A percentile compares a stretch with the other conserved stretches of the same genome.
Conservation (phyloP, 2,888 invertebrate species). For the Platycheirus rosarum region DNA sequence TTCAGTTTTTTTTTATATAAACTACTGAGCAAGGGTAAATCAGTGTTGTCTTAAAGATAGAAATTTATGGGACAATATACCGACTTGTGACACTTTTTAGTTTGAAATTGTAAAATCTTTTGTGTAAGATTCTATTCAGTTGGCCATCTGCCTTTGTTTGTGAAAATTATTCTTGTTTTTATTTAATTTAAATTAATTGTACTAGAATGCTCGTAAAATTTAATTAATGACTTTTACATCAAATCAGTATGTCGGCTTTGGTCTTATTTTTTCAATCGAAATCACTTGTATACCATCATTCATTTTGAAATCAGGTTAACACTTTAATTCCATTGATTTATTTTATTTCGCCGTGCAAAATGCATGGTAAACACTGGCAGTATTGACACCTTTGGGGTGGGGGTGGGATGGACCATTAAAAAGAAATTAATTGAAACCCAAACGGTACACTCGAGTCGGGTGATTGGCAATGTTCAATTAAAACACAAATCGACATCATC, state of each 20-base stretch:
- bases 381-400: slow-evolving; percentile 20
- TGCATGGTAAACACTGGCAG: slow-evolving; percentile 20
- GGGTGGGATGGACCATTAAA: slow-evolving; percentile 26
- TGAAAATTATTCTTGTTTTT: slow-evolving; percentile 3
- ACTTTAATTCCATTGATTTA: slow-evolving; percentile 22
- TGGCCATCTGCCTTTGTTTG: slow-evolving; percentile 1
- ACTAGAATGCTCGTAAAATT: no score
- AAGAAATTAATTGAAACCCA: slow-evolving; percentile 46
- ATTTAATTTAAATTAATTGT: no score
- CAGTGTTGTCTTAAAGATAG: slow-evolving; percentile 25
- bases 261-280: no score
- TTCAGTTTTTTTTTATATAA: no score
- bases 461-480: slow-evolving; percentile 35
- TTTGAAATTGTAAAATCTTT: slow-evolving; percentile 1
- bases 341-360: slow-evolving; percentile 6
- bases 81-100: background rate
- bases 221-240: no score
- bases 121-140: background rate
- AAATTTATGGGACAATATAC: slow-evolving; percentile 46
- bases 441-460: slow-evolving; percentile 7
- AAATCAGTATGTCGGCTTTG: no score
- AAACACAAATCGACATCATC: slow-evolving; percentile 35
- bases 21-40: slow-evolving; percentile 26
- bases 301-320: background rate
- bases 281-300: background rate